Evolutionary conservation across 2,113 vertebrate species (phyloP), one percentile per base, ranked within the genome.

Genomic region (Alexandromys fortis): DNA sequence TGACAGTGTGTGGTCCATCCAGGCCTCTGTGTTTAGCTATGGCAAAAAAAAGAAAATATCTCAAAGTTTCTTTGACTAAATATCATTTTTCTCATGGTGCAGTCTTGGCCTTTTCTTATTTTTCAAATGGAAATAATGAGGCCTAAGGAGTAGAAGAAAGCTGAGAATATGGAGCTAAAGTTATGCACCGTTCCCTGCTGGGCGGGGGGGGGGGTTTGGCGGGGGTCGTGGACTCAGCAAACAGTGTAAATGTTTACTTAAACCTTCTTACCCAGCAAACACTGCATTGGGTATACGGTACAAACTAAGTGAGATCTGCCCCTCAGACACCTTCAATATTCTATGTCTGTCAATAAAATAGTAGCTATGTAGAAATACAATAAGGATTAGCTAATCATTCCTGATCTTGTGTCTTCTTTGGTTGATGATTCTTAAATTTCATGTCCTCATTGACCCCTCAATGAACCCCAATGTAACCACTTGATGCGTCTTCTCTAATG

Each of bases 41-140:
- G 10, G 47, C 67, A 73, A 75, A 55, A 45, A n/a, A 42, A 55
- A 1, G 17, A 94, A 93, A 91, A 77, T n/a, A 33, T 68, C 68
- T 52, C 42, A 78, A 28, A 1, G 2, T 65, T 38, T 24, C 73
- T 94, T 73, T 75, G n/a, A 91, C 68, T 75, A 8, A 3, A 33
- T 13, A 19, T 75, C 79, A 28, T 87, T 47, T 88, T 49, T 81
- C 61, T 70, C 52, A 75, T 47, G 7, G 35, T 61, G 19, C 26
- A 49, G 35, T 72, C 73, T 89, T 82, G 19, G n/a, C 86, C 16
- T 16, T 21, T 75, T 91, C 58, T 88, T 47, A 79, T 70, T 93
- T 94, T 94, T 90, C 58, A 86, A 91, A 35, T 47, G 33, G 67
- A 95, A 93, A 91, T 70, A 33, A 96, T 7, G 58, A 86, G 24